Conservation (phyloP, 2,113 vertebrate genomes). For the Oreochromis niloticus region DNA sequence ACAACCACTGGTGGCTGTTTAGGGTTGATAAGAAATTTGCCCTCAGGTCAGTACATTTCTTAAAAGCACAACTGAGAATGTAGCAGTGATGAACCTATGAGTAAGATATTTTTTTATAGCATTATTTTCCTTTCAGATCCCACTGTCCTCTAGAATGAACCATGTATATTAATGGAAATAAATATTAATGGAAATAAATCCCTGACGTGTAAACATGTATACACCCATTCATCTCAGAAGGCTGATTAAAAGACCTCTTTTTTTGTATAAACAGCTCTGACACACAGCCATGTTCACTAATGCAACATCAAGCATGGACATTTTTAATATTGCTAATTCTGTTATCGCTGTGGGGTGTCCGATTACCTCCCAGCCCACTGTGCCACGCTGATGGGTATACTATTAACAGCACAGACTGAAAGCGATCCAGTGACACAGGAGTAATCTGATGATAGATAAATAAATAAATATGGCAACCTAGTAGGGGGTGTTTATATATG, state of each 20-base stretch:
- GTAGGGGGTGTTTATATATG: constrained; percentile 26
- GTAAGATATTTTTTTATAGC: not conserved
- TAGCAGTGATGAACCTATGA: not conserved
- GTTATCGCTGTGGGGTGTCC: constrained; percentile 31
- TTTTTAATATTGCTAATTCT: constrained; percentile 36
- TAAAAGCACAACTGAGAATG: not conserved
- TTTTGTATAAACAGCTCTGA: not conserved
- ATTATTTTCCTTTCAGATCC: not conserved
- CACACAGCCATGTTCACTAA: not conserved
- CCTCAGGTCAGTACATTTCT: not conserved
- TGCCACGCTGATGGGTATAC: constrained; percentile 3
- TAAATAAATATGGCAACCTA: not conserved
- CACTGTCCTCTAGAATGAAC: not conserved
- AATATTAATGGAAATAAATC: not conserved
- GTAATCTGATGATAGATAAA: constrained; percentile 39
- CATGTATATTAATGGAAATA: not conserved
- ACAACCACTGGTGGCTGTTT: constrained; percentile 7
- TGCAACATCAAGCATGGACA: not conserved
- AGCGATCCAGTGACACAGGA: constrained; percentile 23
- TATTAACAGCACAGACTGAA: constrained; percentile 30
- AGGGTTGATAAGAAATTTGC: constrained; percentile 15
- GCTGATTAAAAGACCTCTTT: not conserved
- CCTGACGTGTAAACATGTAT: not conserved
- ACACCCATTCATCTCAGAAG: not conserved
- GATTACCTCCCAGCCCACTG: constrained; percentile 25